Evolutionary conservation across 1,140 invertebrate species (phyloP), one percentile per base, ranked within the genome.

Genomic region (Heliconius himera): DNA sequence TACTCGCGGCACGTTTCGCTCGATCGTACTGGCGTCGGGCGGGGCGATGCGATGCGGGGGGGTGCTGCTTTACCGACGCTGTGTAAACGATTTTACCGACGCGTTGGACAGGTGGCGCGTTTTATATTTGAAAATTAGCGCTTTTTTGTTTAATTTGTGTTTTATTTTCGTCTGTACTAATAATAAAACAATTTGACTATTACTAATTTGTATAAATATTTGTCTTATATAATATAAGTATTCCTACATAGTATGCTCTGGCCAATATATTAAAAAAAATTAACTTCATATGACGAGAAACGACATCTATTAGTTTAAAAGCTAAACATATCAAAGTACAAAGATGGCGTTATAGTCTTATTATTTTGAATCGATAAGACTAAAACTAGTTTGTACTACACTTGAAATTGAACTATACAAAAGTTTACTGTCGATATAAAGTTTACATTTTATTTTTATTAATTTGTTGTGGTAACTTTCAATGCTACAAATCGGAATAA

Each of bases 1-100:
- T 88, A 89, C 89, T 83, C 88, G 80, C 92, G 81, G 83, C 83
- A 70, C 84, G 86, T 87, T 77, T 86, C 92, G 92, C 91, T 94
- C 90, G 91, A 93, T 93, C 85, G 88, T 83, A 91, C 92, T 91
- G 89, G 84, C 83, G 84, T 84, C 79, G 82, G 83, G 83, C 82
- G 89, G 88, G 88, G 89, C 73, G 87, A 76, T 86, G 81, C 81
- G 84, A 80, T 81, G 90, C 87, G 86, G 87, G 88, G 85, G 84
- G 87, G 79, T 74, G 60, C 87, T 90, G 88, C 74, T 89, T 85
- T 91, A 87, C 83, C 88, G 88, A 90, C 85, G 46, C 29, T 56
- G 74, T 77, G 41, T 56, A 29, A 74, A 79, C 89, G 83, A 82
- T 84, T 89, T 85, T 88, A 86, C 80, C 89, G 86, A 90, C 89